These are phyloP conservation scores for Cyclophora punctaria DNA, from an alignment of 2,888 invertebrate genomes.

Conservation along the genomic window DNA sequence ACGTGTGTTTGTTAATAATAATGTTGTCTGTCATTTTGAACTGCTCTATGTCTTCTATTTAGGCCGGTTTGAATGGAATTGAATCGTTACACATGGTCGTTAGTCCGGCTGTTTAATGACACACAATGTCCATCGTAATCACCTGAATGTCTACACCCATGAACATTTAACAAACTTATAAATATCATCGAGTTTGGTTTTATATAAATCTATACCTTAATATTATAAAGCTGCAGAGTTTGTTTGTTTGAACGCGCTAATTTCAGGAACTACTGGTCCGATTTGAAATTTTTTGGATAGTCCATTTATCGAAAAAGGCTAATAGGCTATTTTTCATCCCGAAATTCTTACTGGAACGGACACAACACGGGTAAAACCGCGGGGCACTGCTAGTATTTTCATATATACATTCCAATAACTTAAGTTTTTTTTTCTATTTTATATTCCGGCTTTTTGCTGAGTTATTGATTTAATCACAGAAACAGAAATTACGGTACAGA, in stretches of 20 bases:
- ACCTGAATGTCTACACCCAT: constrained; percentile 14
- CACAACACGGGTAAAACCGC: too few species aligned
- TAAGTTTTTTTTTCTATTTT: not conserved
- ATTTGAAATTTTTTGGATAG: too few species aligned
- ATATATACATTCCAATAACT: not conserved
- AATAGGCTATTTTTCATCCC: not conserved
- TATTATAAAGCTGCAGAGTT: not conserved
- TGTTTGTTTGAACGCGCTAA: not conserved
- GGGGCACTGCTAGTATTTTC: not conserved
- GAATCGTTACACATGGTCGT: constrained; percentile 29
- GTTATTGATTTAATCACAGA: too few species aligned
- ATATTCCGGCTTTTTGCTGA: too few species aligned
- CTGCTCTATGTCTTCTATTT: constrained; percentile 23
- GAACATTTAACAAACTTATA: not conserved
- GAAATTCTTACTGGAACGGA: too few species aligned
- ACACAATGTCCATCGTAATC: constrained; percentile 26
- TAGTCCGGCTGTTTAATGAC: constrained; percentile 29
- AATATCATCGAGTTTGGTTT: not conserved
- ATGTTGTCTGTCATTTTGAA: not conserved
- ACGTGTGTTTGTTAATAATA: constrained; percentile 4
- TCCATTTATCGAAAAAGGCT: not conserved
- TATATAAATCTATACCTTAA: not conserved
- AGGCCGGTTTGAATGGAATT: constrained; percentile 25
- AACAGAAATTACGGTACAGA: too few species aligned
- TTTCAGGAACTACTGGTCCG: not conserved